Evolutionary conservation across 1,140 invertebrate genomes (phyloP), one percentile per base, ranked within the genome.

Genomic region (Teleopsis dalmanni): DNA sequence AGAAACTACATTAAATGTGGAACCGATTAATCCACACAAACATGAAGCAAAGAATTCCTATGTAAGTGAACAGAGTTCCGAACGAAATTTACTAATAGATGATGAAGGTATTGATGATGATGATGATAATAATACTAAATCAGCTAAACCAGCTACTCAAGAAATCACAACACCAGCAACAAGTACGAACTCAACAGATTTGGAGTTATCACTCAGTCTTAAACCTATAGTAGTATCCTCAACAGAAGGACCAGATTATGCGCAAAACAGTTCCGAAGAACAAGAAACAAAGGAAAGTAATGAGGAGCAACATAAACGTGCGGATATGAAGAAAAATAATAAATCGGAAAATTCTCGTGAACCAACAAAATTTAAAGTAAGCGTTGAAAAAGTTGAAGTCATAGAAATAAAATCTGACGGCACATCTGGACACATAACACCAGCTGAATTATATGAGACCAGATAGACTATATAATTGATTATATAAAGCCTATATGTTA

Each of bases 391-490:
- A 45, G 54, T 63, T 9, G 65, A 70, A 47, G 67, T 69, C 23
- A 70, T 71, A 46, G 67, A 71, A 57, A 70, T 71, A 31, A 63
- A 67, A 40, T 50, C 68, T 13, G 62, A 67, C 45, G 65, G 63
- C 2, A 56, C 51, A n/a, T 59, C 63, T 2, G 68, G 68, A 27
- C 68, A 69, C 34, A 47, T 70, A 34, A 66, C 62, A 60, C 65
- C 41, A 0, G n/a, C n/a, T n/a, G n/a, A n/a, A n/a, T n/a, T n/a
- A n/a, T n/a, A n/a, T n/a, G n/a, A n/a, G n/a, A n/a, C n/a, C n/a
- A n/a, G n/a, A n/a, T n/a, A n/a, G n/a, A n/a, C n/a, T n/a, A n/a
- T n/a, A n/a, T n/a, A n/a, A n/a, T n/a, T n/a, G n/a, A n/a, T 29
- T 29, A 29, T 29, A 29, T 8, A 8, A 29, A 29, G 7, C 13